Evolutionary conservation across 2,113 vertebrate species (phyloP), one percentile per base, ranked within the genome.

Genomic region (Gila orcuttii): DNA sequence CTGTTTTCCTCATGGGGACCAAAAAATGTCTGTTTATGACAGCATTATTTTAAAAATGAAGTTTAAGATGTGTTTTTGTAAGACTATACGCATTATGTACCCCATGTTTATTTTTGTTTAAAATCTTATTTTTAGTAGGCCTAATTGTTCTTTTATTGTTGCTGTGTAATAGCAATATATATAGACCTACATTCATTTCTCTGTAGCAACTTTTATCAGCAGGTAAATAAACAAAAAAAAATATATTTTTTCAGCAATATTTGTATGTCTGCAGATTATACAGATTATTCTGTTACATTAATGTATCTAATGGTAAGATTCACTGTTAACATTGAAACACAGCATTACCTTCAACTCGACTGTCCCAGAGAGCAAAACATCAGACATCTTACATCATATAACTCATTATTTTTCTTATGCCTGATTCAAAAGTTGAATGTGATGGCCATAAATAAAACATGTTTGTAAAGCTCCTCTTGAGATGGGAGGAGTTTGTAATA

Each of bases 401-500:
- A 28, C 42, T 4, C 6, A n/a, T 45, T 25, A 45, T 47, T 45
- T 25, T 45, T 45, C 42, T 17, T 75, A 12, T 28, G 73, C 13
- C 73, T 75, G 73, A 50, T 4, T 75, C 42, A 75, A 47, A 50
- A 25, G 42, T 42, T 75, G 12, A 75, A 25, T 75, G 21, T 45
- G n/a, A 50, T 50, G 42, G 28, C 13, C n/a, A 75, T 75, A 28
- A 50, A 75, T 75, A 75, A 25, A 75, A 47, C 23, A 42, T 42
- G 69, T 42, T 42, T 74, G 45, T 75, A 47, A 28, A 75, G 73
- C 42, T 28, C 73, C 73, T 75, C 73, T 75, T 75, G 73, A 47
- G 42, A 75, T 15, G 71, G 71, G 42, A 47, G 12, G 23, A 47
- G 8, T 47, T 47, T 74, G 21, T n/a, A 74, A 75, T 8, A 75